Base-by-base conservation (phyloP, 2,797 vertebrate species). In the Sandelia bainsii region DNA sequence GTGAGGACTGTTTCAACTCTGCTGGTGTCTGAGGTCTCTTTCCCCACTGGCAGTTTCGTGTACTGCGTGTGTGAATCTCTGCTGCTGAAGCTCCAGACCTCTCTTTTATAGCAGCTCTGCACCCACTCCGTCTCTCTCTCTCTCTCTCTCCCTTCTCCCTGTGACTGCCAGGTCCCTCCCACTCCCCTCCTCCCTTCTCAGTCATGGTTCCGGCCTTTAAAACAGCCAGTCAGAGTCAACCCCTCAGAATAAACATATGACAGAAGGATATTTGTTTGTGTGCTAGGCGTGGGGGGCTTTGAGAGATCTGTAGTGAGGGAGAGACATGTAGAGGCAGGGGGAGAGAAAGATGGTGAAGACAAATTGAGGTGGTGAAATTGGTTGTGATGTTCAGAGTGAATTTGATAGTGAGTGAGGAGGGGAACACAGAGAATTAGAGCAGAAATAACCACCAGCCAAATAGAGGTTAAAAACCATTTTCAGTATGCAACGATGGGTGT, bases 71-170 rank as follows among this genome's bases (percentile, higher is more conserved):
- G 34, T 66, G 62, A 74, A 40, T 66, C 50, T 90, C 79, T 65
- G 65, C 85, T 62, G 80, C 64, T 75, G 70, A 81, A 81, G 88
- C 84, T 82, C 79, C 71, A 51, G 78, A 79, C 4, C 64, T 34
- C 37, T 75, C 77, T 93, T 94, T 90, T 95, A 94, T 94, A 92
- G 84, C 49, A 48, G 71, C 83, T 79, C 84, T 84, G 74, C 82
- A 72, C 81, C 53, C 79, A 63, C 72, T 51, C 65, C 25, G 6
- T 25, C 7, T 57, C 60, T 66, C 54, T 39, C 69, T 66, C 72
- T 51, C 67, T 39, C 79, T 20, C 77, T 46, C 69, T 54, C 63
- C 60, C 53, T 51, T 61, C 40, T 58, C 56, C 44, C 23, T 40
- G 25, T 39, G 29, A 53, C 70, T 87, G 77, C 66, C 75, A 84